A percentile compares a stretch with the other conserved stretches of the same genome.
These are phyloP conservation scores for Lithobates sylvaticus DNA, from an alignment of 2,797 vertebrate species.

Conservation along the genomic window DNA sequence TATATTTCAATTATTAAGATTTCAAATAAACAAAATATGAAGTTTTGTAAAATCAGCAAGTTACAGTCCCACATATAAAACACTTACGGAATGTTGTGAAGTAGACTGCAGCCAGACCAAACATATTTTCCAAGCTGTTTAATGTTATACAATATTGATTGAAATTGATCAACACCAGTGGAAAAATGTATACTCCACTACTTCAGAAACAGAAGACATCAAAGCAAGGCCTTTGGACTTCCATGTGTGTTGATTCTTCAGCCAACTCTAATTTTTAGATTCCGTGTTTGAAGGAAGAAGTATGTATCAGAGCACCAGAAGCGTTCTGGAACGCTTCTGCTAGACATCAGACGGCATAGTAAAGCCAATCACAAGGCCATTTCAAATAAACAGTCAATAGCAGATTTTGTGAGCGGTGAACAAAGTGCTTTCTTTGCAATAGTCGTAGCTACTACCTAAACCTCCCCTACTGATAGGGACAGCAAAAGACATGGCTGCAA, in stretches of 20 bases:
- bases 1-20: background rate
- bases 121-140: background rate
- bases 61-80: no score
- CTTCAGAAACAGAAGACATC: slow-evolving; percentile 2
- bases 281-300: background rate
- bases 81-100: background rate
- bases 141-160: slow-evolving; percentile 7
- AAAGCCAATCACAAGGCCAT: slow-evolving; percentile 19
- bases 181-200: background rate
- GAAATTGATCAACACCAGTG: background rate
- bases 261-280: background rate
- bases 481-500: background rate
- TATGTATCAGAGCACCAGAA: background rate
- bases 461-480: slow-evolving; percentile 7
- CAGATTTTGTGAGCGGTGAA: slow-evolving; percentile 30
- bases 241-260: background rate
- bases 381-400: slow-evolving; percentile 36
- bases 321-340: background rate
- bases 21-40: background rate
- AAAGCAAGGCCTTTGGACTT: background rate
- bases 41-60: background rate
- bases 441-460: slow-evolving; percentile 12
- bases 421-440: slow-evolving; percentile 25
- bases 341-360: background rate
- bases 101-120: background rate